These are phyloP conservation scores for Dreissena rostriformis DNA, from an alignment of 1,140 invertebrate species.

Conservation along the genomic window DNA sequence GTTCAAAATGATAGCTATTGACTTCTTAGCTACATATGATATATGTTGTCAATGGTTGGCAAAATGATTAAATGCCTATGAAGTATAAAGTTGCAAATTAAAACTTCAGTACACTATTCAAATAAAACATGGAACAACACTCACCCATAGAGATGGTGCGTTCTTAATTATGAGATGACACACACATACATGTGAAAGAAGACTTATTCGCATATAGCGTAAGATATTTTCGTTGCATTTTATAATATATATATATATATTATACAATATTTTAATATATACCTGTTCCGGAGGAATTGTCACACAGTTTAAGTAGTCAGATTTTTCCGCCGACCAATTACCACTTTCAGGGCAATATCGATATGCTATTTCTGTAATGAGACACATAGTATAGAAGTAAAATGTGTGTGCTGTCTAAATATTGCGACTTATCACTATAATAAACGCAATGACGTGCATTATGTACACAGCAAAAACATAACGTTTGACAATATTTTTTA, in stretches of 20 bases:
- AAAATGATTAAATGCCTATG: too few relatives aligned
- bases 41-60: too few relatives aligned
- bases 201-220: background rate
- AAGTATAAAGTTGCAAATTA: too few relatives aligned
- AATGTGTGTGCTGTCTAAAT: too few relatives aligned
- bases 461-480: too few relatives aligned
- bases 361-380: conserved; percentile 57
- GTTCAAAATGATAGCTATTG: too few relatives aligned
- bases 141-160: background rate
- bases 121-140: background rate
- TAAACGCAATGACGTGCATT: too few relatives aligned
- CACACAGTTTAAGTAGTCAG: conserved; percentile 59
- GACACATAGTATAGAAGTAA: background rate
- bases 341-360: conserved; percentile 59
- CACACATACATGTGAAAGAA: background rate
- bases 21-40: too few relatives aligned
- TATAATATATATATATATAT: background rate
- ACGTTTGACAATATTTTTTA: too few relatives aligned
- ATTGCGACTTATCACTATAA: too few relatives aligned
- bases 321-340: conserved; percentile 59
- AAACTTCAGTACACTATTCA: background rate
- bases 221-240: background rate
- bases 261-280: background rate
- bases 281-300: conserved; percentile 2
- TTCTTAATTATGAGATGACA: background rate